Conservation (phyloP, 1,140 invertebrate species). For the Aphaenogaster floridana region DNA sequence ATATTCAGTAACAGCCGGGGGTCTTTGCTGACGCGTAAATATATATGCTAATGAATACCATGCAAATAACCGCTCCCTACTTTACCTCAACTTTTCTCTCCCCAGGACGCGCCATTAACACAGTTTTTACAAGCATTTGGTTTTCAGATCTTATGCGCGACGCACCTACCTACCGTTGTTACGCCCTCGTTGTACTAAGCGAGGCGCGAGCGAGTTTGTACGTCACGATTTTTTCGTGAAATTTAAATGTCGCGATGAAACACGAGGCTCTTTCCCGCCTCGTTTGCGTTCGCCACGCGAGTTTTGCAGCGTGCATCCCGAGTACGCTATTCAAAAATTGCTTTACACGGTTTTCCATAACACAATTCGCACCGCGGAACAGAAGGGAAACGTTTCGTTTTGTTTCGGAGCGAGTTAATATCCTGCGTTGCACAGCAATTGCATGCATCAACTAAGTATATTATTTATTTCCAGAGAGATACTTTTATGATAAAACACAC, state of each 20-base stretch:
- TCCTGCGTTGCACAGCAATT: conserved; percentile 24
- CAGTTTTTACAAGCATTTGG: conserved; percentile 65
- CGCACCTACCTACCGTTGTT: conserved; percentile 16
- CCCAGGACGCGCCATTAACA: conserved; percentile 49
- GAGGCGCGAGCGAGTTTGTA: conserved; percentile 32
- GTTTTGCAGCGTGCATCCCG: conserved; percentile 30
- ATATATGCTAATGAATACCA: conserved; percentile 65
- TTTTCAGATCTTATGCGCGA: conserved; percentile 48
- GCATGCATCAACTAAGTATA: conserved; percentile 40
- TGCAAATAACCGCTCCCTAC: conserved; percentile 52
- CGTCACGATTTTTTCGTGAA: conserved; percentile 57
- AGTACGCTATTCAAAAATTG: conserved; percentile 53
- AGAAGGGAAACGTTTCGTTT: conserved; percentile 21
- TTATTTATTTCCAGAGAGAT: conserved; percentile 20
- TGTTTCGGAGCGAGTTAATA: conserved; percentile 43
- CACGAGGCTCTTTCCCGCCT: conserved; percentile 50
- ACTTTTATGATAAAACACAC: conserved; percentile 31
- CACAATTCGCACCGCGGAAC: conserved; percentile 27
- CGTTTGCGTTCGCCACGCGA: conserved; percentile 45
- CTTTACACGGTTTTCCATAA: conserved; percentile 51
- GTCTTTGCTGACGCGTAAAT: conserved; percentile 61
- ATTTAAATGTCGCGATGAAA: conserved; percentile 62
- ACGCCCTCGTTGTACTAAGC: conserved; percentile 46
- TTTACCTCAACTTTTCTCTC: conserved; percentile 45
- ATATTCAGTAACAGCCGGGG: conserved; percentile 51